Base-by-base conservation (phyloP, 2,888 invertebrate species). In the Nomada ferruginata region DNA sequence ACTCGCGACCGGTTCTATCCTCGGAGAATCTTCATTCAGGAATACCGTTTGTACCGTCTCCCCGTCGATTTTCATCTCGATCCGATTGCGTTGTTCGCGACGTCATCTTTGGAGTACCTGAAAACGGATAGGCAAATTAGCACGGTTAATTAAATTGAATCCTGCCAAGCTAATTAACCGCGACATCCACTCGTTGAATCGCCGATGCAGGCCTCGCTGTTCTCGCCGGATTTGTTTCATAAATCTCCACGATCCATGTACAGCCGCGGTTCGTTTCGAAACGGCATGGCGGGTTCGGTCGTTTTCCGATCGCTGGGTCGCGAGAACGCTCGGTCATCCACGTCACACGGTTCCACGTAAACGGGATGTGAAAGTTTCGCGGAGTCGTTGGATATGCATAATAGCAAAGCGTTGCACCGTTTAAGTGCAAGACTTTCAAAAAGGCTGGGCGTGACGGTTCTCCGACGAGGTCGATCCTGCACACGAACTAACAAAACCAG, bases 311-410 rank as follows among this genome's bases (percentile, higher is more conserved):
- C 69, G 71, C 60, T 69, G 71, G 85, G 74, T 86, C 87, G 88
- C 88, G 87, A 83, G 88, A 88, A 88, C 88, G 80, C 70, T 61
- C 86, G 87, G 88, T 85, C 86, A 75, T 15, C 52, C 78, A 82
- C 86, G 88, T 87, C 88, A 71, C 87, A 87, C 87, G 77, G 69
- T 81, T 82, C 85, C 84, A 79, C 69, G 80, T 76, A 76, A 86
- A 85, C 87, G 84, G 89, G 86, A 91, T 87, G 91, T 88, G 91
- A 91, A 91, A 91, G 91, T 90, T 89, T 85, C 84, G 78, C 81
- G 72, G 64, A 81, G 85, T 81, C 79, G 81, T 87, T 88, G 82
- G 87, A 87, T 85, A 87, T 89, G 89, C 90, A 90, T 89, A 89
- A 89, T 88, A 89, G 83, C 83, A 79, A 83, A 53, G 73, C 74